Evolutionary conservation across 2,888 invertebrate species (phyloP).

Genomic region (Therioaphis trifolii): DNA sequence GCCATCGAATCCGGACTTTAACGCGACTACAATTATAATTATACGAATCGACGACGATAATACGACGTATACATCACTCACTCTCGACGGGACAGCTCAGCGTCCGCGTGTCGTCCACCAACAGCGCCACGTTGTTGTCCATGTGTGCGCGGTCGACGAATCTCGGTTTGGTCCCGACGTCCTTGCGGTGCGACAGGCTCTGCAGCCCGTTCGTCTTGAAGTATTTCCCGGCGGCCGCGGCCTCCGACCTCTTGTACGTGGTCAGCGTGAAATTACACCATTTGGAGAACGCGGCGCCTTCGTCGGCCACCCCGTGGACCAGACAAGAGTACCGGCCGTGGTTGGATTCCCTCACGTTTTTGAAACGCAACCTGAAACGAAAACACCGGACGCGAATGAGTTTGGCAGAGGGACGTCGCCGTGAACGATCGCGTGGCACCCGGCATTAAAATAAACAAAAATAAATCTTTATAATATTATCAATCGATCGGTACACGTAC

Average conservation of each 20-base stretch:
- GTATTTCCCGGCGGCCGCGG: neutral
- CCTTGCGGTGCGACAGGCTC: slow-evolving; percentile 48
- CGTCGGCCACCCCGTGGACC: slow-evolving; percentile 60
- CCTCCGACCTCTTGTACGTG: slow-evolving; percentile 59
- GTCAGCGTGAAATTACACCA: slow-evolving; percentile 66
- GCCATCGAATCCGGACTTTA: too few relatives aligned
- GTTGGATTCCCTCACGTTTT: slow-evolving; percentile 70
- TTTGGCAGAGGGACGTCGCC: too few relatives aligned
- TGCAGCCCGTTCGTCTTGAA: neutral
- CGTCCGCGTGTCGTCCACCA: slow-evolving; percentile 6
- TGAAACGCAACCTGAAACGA: slow-evolving; percentile 49
- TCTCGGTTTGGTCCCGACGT: slow-evolving; percentile 47
- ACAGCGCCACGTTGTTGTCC: slow-evolving; percentile 40
- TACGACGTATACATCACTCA: too few relatives aligned
- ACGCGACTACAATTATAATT: too few relatives aligned
- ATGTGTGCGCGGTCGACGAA: slow-evolving; percentile 20
- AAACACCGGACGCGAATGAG: too few relatives aligned
- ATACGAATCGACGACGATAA: neutral
- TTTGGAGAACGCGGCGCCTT: neutral
- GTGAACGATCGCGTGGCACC: too few relatives aligned
- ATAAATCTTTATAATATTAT: too few relatives aligned
- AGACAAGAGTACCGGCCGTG: slow-evolving; percentile 71
- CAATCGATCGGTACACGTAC: neutral
- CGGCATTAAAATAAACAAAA: too few relatives aligned
- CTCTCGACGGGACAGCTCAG: slow-evolving; percentile 48